Evolutionary conservation across 2,797 vertebrate genomes (phyloP), one percentile per base, ranked within the genome.

Genomic region (Fistularia tabacaria): DNA sequence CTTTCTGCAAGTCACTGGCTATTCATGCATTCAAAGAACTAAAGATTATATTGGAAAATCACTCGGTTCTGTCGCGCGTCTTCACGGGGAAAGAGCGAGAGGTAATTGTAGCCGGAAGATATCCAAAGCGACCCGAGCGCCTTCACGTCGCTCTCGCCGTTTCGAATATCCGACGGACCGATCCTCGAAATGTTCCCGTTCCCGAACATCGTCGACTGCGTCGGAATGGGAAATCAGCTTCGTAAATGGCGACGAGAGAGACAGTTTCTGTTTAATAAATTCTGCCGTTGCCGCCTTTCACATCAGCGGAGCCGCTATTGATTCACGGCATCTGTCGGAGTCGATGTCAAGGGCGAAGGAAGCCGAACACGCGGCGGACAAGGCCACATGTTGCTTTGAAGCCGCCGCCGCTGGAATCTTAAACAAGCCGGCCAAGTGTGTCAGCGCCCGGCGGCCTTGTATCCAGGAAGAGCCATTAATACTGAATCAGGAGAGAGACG

Each of bases 391-490:
- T 79, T 73, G 77, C 62, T 69, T 53, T 60, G 53, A 57, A 47
- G 45, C 46, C 43, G 57, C 39, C 49, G 59, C 61, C 46, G 56
- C 56, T 49, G 63, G 74, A 75, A 73, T 73, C 64, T 65, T 73
- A 73, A 77, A 54, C 66, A 73, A 56, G 44, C 43, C 6, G 11
- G 15, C 48, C 59, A 50, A 51, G 13, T 7, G 62, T 15, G 56
- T 44, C 13, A 8, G 41, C 6, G 49, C 57, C 48, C 39, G 47
- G 68, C 38, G 66, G 69, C 71, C 73, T 70, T 55, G 53, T 64
- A 55, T 61, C 70, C 71, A 43, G 63, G 64, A 71, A 62, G 70
- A 81, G 45, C 64, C 74, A 71, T 79, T 81, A 76, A 76, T 73
- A 74, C 68, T 14, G 69, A 73, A 73, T 74, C 68, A 76, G 63